phyloP scores from a whole-genome alignment of 1,140 invertebrate species.

The Leptinotarsa defecta region DNA sequence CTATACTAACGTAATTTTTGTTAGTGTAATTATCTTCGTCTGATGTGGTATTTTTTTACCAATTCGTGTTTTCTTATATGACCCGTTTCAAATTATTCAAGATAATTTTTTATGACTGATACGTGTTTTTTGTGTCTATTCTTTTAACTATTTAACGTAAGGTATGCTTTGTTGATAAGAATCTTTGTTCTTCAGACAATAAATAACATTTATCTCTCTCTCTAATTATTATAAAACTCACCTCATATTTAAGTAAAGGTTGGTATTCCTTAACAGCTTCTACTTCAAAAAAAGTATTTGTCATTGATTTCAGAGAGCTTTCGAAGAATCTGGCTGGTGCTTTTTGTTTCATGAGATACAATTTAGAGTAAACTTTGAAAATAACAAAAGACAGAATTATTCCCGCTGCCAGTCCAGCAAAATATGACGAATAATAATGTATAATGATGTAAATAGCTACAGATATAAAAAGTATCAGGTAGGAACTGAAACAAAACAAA shows the following conservation, averaged over 20 bases:
- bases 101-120: too few species aligned
- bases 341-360: conserved; percentile 14
- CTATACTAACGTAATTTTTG: too few species aligned
- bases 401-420: conserved; percentile 46
- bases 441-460: conserved; percentile 38
- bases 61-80: too few species aligned
- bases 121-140: too few species aligned
- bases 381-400: conserved; percentile 48
- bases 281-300: conserved; percentile 56
- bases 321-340: not conserved
- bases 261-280: conserved; percentile 60
- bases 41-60: too few species aligned
- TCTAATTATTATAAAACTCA: conserved; percentile 36
- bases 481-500: conserved; percentile 34
- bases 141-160: too few species aligned
- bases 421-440: conserved; percentile 41
- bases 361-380: conserved; percentile 39
- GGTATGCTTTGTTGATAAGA: too few species aligned
- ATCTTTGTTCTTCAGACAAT: too few species aligned
- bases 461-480: conserved; percentile 32
- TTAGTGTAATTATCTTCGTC: too few species aligned
- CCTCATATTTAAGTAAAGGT: conserved; percentile 63
- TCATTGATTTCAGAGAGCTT: not conserved
- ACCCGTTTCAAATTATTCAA: too few species aligned
- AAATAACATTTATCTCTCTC: too few species aligned